Base-by-base conservation (phyloP, 2,888 invertebrate genomes). In the Tupiocoris notatus region DNA sequence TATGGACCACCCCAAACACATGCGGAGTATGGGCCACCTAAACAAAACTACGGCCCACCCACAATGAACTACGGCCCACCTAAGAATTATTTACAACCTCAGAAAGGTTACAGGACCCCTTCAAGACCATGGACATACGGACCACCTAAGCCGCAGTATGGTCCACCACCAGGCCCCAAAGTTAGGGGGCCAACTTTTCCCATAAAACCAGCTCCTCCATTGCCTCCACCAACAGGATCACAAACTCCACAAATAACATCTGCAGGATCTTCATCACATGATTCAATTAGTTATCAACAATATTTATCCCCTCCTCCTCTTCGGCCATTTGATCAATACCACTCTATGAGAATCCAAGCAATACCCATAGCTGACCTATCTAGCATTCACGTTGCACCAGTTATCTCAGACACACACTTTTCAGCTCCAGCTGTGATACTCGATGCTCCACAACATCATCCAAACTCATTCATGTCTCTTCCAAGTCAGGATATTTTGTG, bases 51-150 rank as follows among this genome's bases (percentile, higher is more conserved):
- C 22, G 73, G 73, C 17, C 73, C 73, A 25, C 73, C 70, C 23
- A 76, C 62, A 39, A 18, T 62, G 20, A 18, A 63, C 6, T 73
- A 57, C 18, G 58, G 73, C 7, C 57, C 64, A 7, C 75, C 68
- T 2, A 62, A 81, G 2, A 79, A 79, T n/a, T 82, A 83, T 78
- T 81, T 81, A 6, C 82, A 82, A 22, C 81, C 82, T 18, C 81
- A 80, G 74, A 76, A 81, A 18, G 77, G 77, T 18, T 81, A 82
- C 68, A 63, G 16, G 20, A 7, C 62, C 1, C 73, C 73, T 9
- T 20, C 20, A 62, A 20, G 39, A 17, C 73, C 73, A 9, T 63
- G 25, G 7, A 9, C 58, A 1, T 25, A 3, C 18, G 57, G 56
- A 17, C 77, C 58, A 12, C 64, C 77, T n/a, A 63, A 64, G 3